Evolutionary conservation across 2,888 invertebrate species (phyloP), one percentile per base, ranked within the genome.

Genomic region (Drosophila lutescens): DNA sequence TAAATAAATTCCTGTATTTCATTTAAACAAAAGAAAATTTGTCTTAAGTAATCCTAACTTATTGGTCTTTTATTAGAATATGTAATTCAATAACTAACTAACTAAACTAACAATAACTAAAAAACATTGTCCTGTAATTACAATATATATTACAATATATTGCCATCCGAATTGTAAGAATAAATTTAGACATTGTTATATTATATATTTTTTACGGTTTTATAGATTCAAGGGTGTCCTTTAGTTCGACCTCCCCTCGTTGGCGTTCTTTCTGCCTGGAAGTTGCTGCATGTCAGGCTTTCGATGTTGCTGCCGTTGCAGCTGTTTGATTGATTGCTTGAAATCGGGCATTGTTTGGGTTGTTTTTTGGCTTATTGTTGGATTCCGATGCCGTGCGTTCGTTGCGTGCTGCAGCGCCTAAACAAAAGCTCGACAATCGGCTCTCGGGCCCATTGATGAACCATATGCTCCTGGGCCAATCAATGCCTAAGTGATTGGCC

Each of bases 241-340:
- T 0, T 0, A 3, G 12, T 17, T 47, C 47, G 32, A 17, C 4
- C 8, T 6, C 6, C 32, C 4, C 6, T 5, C n/a, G 20, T 10
- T 15, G 20, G 17, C 46, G 15, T 38, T 10, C 34, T 15, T 41
- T 49, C 80, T 79, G 79, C 79, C 65, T 82, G 79, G 85, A 78
- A 84, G 83, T 87, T 84, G 79, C 77, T 73, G 82, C 79, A 75
- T 82, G 86, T 87, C 86, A 87, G 75, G 66, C 62, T 74, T 72
- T 75, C 82, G 79, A 56, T 78, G 72, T 77, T 80, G 76, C 56
- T 59, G 79, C 73, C 81, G 81, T 41, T 77, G 86, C 88, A 85
- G 88, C 85, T 86, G 85, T 83, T 90, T 90, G 90, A 90, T 90
- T 90, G 90, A 90, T 90, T 87, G 90, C 90, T 87, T 80, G 88